Evolutionary conservation across 53 echinoderm and acorn worm genomes (phyloP), one percentile per base, ranked within the genome.

Genomic region (Henricia sp.): DNA sequence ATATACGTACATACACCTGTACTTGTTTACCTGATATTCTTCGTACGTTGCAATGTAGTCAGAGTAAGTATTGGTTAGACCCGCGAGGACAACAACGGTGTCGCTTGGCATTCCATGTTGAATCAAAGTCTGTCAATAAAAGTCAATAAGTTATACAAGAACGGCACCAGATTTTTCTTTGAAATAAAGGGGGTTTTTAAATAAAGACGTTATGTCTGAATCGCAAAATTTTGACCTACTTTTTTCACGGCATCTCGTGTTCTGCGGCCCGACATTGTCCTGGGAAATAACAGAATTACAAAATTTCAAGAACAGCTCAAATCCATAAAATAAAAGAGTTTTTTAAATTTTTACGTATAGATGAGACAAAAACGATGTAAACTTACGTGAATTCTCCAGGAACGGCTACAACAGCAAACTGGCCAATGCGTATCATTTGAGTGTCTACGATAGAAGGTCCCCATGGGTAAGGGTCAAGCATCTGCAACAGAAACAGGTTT

Each of bases 321-420:
- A 51, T 50, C 14, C n/a, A 10, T 3, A 17, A 16, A 14, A 46
- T 25, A 43, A 44, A 66, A 44, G 1, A 1, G 10, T 64, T 1
- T 33, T 64, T 64, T 29, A n/a, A 44, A 29, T 24, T 71, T 27
- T 48, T 33, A 4, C 21, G 14, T 4, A 19, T 8, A 14, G 21
- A 39, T 38, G 1, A 8, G 4, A n/a, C n/a, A n/a, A 29, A 38
- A 40, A 42, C 0, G 39, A 34, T 16, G 14, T 36, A 34, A 64
- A 50, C 91, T 89, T 84, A 96, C 97, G 91, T 96, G 85, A 93
- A 96, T 92, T 96, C 97, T 26, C 92, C 92, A 29, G 97, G 97
- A 5, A 96, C 92, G 11, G 78, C 92, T 1, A 91, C 56, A 52
- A 96, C 88, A 4, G 78, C 94, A 67, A 96, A 92, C 48, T 91